These are phyloP conservation scores for Autographa gamma DNA, from an alignment of 2,888 invertebrate species.

Conservation along the genomic window DNA sequence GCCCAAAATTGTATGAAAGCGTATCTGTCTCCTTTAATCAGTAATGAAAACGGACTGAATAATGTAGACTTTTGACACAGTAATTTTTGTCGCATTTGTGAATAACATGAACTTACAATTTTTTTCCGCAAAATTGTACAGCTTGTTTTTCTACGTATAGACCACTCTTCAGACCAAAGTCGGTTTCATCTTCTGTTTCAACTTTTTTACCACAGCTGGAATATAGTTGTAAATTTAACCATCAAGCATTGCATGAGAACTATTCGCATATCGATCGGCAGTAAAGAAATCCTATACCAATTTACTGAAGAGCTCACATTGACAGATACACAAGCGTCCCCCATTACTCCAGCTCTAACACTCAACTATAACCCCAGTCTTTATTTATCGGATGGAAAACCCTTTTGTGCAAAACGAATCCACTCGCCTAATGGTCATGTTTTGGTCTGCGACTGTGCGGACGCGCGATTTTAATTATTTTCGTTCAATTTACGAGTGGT, in stretches of 20 bases:
- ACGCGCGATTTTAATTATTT: slow-evolving; percentile 88
- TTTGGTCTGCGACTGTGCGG: slow-evolving; percentile 81
- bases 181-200: not conserved
- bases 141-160: no score
- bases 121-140: no score
- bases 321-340: slow-evolving; percentile 31
- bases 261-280: not conserved
- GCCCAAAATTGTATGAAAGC: no score
- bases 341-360: slow-evolving; percentile 52
- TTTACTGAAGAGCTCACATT: slow-evolving; percentile 25
- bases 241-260: not conserved
- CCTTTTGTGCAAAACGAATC: slow-evolving; percentile 80
- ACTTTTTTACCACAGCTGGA: not conserved
- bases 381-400: slow-evolving; percentile 85
- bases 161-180: no score
- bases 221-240: not conserved
- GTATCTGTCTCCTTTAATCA: no score
- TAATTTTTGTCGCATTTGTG: no score
- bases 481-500: slow-evolving; percentile 88
- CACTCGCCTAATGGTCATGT: slow-evolving; percentile 84
- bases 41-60: no score
- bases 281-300: slow-evolving; percentile 23
- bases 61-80: no score
- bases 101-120: no score
- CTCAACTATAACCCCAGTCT: slow-evolving; percentile 66